Conservation (phyloP, 2,888 invertebrate species). For the Rotaria macrura region DNA sequence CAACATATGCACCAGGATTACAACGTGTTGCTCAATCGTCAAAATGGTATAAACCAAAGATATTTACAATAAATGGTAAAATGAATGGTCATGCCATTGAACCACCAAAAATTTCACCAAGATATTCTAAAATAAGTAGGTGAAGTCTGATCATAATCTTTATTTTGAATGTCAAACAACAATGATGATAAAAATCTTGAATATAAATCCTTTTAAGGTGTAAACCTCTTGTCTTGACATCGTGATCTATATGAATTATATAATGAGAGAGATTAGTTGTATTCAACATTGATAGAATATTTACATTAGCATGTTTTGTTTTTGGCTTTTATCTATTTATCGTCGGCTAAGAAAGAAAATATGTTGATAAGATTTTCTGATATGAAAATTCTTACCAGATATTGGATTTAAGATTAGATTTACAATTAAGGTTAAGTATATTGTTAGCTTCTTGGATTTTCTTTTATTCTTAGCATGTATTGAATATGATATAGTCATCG, state of each 20-base stretch:
- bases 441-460: no score
- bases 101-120: background rate
- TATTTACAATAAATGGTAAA: background rate
- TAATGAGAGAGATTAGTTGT: background rate
- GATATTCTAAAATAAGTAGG: background rate
- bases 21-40: slow-evolving; percentile 11
- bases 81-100: background rate
- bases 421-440: no score
- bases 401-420: no score
- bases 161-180: background rate
- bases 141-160: background rate
- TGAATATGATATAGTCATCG: no score
- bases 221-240: background rate
- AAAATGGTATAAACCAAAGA: background rate
- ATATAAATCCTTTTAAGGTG: background rate
- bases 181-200: background rate
- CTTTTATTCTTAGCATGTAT: no score
- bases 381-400: no score
- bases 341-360: no score
- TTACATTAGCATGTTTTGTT: background rate
- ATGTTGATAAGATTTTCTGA: no score
- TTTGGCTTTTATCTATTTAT: no score
- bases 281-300: background rate
- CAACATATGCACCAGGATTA: background rate
- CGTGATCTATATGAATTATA: background rate